These are phyloP conservation scores for Drosophila diplacantha DNA, from an alignment of 2,888 invertebrate species.

Conservation along the genomic window DNA sequence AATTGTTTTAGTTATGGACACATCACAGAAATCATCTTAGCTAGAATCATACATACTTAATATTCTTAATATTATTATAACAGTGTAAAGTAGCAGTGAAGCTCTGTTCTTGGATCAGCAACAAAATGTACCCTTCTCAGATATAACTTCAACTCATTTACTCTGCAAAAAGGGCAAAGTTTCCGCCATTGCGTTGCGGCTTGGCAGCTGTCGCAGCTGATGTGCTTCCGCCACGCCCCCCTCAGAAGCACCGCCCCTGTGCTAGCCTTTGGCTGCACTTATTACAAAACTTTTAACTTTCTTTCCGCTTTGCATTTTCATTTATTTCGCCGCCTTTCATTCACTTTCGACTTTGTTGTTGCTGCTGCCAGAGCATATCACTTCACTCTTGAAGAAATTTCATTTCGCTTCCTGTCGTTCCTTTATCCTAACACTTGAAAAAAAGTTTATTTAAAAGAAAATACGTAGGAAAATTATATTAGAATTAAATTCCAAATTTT, in stretches of 20 bases:
- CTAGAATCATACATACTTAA: not conserved
- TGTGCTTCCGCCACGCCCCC: not conserved
- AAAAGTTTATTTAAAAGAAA: not conserved
- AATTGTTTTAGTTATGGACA: not conserved
- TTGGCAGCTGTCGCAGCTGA: constrained; percentile 46
- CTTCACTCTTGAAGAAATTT: constrained; percentile 56
- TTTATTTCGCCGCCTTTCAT: constrained; percentile 57
- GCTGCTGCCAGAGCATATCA: constrained; percentile 53
- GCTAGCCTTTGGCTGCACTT: constrained; percentile 31
- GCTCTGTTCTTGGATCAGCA: constrained; percentile 17
- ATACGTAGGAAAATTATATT: no score
- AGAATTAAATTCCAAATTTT: no score
- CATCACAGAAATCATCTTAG: not conserved
- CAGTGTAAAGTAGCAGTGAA: not conserved
- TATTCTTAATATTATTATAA: not conserved
- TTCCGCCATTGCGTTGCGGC: constrained; percentile 33
- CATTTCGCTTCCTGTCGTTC: constrained; percentile 47
- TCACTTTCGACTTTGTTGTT: constrained; percentile 18
- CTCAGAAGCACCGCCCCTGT: not conserved
- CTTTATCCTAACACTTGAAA: constrained; percentile 17
- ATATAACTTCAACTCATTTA: constrained; percentile 15
- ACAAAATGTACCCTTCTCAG: no score
- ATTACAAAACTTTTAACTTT: constrained; percentile 69
- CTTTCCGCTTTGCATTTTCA: constrained; percentile 59
- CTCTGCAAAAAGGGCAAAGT: constrained; percentile 19